Conservation (phyloP, 23 tunicate species). For the Botrylloides violaceus region DNA sequence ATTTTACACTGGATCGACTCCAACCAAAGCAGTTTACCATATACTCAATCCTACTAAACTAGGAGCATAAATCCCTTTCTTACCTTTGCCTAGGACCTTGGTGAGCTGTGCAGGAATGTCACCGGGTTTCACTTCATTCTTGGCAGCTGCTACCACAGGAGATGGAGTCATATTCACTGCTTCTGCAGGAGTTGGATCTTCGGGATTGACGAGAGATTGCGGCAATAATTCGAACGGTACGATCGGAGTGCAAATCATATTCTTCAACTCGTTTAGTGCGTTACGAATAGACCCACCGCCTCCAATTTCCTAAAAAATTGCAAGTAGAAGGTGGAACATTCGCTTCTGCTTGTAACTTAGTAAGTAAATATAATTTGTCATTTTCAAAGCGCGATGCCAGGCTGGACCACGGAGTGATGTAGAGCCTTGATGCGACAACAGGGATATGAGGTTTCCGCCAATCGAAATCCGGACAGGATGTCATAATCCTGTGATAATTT, state of each 20-base stretch:
- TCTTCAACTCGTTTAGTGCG: conserved; percentile 57
- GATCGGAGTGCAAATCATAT: conserved; percentile 78
- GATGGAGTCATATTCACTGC: neutral
- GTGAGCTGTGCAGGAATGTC: conserved; percentile 85
- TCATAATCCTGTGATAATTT: too few relatives aligned
- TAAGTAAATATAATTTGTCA: too few relatives aligned
- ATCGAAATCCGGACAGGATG: too few relatives aligned
- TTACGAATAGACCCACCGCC: conserved; percentile 71
- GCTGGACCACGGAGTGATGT: too few relatives aligned
- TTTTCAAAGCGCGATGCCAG: too few relatives aligned
- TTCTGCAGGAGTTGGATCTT: conserved; percentile 24
- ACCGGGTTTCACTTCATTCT: conserved; percentile 54
- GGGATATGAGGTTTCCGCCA: too few relatives aligned
- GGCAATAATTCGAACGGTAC: conserved; percentile 29
- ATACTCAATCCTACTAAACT: neutral
- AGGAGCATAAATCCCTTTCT: neutral
- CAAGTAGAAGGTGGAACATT: neutral
- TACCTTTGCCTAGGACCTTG: conserved; percentile 82
- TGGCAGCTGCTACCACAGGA: conserved; percentile 5
- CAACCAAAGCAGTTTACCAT: neutral
- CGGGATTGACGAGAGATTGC: neutral
- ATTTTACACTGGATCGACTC: too few relatives aligned
- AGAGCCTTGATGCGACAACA: too few relatives aligned
- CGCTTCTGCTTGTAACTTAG: too few relatives aligned
- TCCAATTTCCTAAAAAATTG: conserved; percentile 41